Conservation (phyloP, 2,797 vertebrate species). For the Coregonus suidteri region DNA sequence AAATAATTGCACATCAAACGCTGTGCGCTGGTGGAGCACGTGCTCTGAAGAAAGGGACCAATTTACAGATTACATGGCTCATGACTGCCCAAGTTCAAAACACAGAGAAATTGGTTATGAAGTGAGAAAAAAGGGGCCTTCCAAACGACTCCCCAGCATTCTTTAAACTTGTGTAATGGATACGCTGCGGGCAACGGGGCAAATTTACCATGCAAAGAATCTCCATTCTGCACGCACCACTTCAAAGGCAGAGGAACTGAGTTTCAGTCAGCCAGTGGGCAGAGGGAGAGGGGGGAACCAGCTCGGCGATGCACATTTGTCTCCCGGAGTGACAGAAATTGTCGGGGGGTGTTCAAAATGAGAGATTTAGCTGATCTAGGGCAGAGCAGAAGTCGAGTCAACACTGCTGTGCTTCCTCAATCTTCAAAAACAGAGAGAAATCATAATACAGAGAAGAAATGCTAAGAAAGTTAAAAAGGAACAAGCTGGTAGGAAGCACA, state of each 20-base stretch:
- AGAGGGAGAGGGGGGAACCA: slow-evolving; percentile 66
- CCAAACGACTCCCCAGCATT: slow-evolving; percentile 77
- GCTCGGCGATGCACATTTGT: slow-evolving; percentile 73
- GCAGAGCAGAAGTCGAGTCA: slow-evolving; percentile 65
- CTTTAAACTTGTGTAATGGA: slow-evolving; percentile 85
- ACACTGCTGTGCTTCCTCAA: slow-evolving; percentile 64
- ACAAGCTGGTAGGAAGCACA: slow-evolving; percentile 18
- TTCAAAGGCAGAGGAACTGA: slow-evolving; percentile 77
- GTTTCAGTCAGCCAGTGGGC: slow-evolving; percentile 77
- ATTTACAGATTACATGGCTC: slow-evolving; percentile 86
- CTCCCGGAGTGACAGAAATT: slow-evolving; percentile 78
- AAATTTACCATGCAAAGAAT: slow-evolving; percentile 84
- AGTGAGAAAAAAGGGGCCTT: slow-evolving; percentile 75
- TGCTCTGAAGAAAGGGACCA: slow-evolving; percentile 74
- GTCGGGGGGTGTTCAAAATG: slow-evolving; percentile 71
- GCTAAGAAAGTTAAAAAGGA: slow-evolving; percentile 54
- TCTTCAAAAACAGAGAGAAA: slow-evolving; percentile 67
- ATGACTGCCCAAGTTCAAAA: slow-evolving; percentile 83
- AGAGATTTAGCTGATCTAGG: slow-evolving; percentile 80
- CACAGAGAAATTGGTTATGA: slow-evolving; percentile 81
- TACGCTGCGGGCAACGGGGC: slow-evolving; percentile 77
- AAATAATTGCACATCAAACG: slow-evolving; percentile 87
- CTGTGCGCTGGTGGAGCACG: slow-evolving; percentile 65
- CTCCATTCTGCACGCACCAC: slow-evolving; percentile 80
- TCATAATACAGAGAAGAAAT: slow-evolving; percentile 37